Percentiles rank a stretch among this genome's conserved stretches.
Evolutionary conservation across 2,797 vertebrate genomes (phyloP).

Genomic region (Oryzias sinensis): DNA sequence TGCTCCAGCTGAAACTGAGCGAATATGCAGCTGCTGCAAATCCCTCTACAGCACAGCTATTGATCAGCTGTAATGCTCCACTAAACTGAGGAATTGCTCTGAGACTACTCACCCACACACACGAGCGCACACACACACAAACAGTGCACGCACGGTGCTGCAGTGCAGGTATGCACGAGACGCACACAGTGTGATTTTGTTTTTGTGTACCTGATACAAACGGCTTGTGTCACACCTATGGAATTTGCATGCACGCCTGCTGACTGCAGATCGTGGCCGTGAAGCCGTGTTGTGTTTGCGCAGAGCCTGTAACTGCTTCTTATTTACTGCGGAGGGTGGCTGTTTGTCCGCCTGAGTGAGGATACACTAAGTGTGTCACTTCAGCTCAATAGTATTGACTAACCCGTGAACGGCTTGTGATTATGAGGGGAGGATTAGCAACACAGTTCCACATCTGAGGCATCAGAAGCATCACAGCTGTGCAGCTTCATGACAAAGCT

Average conservation of each 20-base stretch:
- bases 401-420: conserved; percentile 58
- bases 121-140: background rate
- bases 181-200: background rate
- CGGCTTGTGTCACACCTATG: background rate
- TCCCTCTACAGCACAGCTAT: conserved; percentile 71
- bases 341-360: conserved; percentile 33
- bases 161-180: background rate
- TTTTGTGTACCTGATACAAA: background rate
- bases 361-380: conserved; percentile 34
- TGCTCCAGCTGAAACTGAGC: conserved; percentile 52
- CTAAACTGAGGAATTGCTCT: conserved; percentile 74
- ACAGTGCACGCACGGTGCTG: background rate
- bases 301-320: conserved; percentile 15
- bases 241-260: background rate
- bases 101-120: conserved; percentile 50
- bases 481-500: no score
- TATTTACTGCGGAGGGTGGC: conserved; percentile 50
- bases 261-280: background rate
- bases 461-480: background rate
- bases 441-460: conserved; percentile 1
- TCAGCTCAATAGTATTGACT: conserved; percentile 69
- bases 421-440: conserved; percentile 32
- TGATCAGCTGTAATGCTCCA: conserved; percentile 78
- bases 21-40: conserved; percentile 69
- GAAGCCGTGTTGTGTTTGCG: conserved; percentile 15